phyloP scores from a whole-genome alignment of 2,888 invertebrate genomes.

The Pyrochroa serraticornis region DNA sequence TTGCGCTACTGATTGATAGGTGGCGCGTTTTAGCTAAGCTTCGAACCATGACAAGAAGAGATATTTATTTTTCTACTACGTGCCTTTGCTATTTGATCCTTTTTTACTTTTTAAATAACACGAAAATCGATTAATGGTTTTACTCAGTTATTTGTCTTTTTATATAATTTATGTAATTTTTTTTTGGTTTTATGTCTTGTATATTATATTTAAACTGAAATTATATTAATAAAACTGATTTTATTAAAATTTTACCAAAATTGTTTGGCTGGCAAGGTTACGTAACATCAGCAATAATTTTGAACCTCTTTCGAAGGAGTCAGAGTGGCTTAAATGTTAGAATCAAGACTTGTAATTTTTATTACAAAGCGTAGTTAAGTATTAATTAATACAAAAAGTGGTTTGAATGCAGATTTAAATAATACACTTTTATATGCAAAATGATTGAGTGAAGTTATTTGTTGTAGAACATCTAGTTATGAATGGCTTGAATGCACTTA shows the following conservation, averaged over 20 bases:
- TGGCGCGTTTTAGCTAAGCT: neutral
- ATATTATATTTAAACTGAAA: slow-evolving; percentile 24
- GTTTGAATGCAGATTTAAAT: too few relatives aligned
- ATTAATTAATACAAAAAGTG: too few relatives aligned
- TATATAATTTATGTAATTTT: slow-evolving; percentile 24
- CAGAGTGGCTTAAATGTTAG: too few relatives aligned
- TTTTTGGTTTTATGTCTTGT: slow-evolving; percentile 24
- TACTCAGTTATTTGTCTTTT: slow-evolving; percentile 18
- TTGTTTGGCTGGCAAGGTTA: too few relatives aligned
- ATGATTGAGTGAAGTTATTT: too few relatives aligned
- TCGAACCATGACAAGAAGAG: neutral
- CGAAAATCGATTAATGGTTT: slow-evolving; percentile 17
- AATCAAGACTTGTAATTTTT: too few relatives aligned
- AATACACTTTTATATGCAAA: too few relatives aligned
- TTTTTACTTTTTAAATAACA: slow-evolving; percentile 5
- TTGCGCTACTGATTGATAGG: neutral
- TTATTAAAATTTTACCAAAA: neutral
- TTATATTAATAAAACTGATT: slow-evolving; percentile 17
- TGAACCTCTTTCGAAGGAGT: too few relatives aligned
- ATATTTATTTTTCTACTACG: neutral
- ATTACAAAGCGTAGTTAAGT: too few relatives aligned
- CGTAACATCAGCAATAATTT: too few relatives aligned
- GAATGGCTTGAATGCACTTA: too few relatives aligned
- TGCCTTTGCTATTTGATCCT: neutral
- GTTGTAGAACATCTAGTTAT: too few relatives aligned